phyloP scores from a whole-genome alignment of 2,888 invertebrate species.

The Chloroclysta siterata region DNA sequence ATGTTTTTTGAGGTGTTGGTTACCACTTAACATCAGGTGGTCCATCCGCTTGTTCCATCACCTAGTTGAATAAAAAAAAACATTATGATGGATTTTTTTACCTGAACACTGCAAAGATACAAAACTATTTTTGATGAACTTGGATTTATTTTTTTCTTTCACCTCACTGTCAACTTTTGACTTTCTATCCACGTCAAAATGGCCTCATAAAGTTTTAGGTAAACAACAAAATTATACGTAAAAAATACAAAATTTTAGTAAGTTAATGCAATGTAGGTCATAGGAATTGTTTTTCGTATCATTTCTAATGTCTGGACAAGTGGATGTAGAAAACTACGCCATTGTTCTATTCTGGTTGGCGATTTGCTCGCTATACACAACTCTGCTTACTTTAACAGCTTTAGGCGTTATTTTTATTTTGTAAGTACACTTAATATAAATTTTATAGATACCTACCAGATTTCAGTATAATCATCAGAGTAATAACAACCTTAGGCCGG shows the following conservation, averaged over 20 bases:
- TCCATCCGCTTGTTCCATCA: too few species aligned
- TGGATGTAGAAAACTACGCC: conserved; percentile 57
- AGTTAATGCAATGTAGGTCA: conserved; percentile 41
- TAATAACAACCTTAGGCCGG: too few species aligned
- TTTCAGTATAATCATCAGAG: too few species aligned
- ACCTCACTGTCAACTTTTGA: background rate
- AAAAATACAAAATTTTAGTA: conserved; percentile 34
- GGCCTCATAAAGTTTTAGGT: conserved; percentile 24
- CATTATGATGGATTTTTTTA: too few species aligned
- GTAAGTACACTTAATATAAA: conserved; percentile 54
- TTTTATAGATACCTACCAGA: too few species aligned
- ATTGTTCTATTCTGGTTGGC: conserved; percentile 63
- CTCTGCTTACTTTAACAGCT: conserved; percentile 61
- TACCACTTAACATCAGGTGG: too few species aligned
- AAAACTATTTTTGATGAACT: conserved; percentile 1
- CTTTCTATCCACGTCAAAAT: conserved; percentile 19
- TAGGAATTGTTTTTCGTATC: conserved; percentile 4
- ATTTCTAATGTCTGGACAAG: conserved; percentile 60
- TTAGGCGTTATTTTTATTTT: conserved; percentile 61
- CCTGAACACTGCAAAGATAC: background rate
- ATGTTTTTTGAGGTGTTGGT: too few species aligned
- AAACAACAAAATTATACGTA: conserved; percentile 23
- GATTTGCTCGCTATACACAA: conserved; percentile 62
- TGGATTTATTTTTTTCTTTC: conserved; percentile 2
- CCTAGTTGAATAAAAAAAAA: too few species aligned